phyloP scores from a whole-genome alignment of 2,888 invertebrate species.

The Sacculina carcini region DNA sequence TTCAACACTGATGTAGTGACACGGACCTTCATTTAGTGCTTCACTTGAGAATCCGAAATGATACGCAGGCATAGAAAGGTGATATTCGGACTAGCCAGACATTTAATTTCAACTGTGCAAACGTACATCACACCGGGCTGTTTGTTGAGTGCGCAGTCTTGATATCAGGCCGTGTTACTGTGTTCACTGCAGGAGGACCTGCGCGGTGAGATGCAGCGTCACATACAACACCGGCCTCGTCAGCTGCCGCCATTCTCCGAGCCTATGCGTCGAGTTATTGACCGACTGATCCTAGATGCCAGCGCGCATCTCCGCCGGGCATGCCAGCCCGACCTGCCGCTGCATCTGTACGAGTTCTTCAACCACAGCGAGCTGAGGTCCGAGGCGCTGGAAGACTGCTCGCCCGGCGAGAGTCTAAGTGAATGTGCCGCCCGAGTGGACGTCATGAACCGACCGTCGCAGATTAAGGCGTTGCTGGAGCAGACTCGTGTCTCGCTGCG shows the following conservation, averaged over 20 bases:
- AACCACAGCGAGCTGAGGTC: constrained; percentile 2
- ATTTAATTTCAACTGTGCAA: too few species aligned
- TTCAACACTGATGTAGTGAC: too few species aligned
- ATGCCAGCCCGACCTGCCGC: constrained; percentile 7
- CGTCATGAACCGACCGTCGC: background rate
- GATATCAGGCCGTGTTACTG: too few species aligned
- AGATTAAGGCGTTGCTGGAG: background rate
- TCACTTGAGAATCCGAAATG: too few species aligned
- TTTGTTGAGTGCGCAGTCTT: too few species aligned
- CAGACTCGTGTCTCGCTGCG: background rate
- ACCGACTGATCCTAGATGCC: constrained; percentile 9
- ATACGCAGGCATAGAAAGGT: too few species aligned
- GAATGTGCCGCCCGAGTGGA: background rate
- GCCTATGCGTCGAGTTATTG: constrained; percentile 1
- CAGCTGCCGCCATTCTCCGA: background rate
- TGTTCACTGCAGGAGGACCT: background rate
- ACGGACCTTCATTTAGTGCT: too few species aligned
- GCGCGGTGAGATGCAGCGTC: background rate
- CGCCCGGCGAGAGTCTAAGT: background rate
- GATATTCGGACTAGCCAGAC: too few species aligned
- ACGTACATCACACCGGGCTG: too few species aligned
- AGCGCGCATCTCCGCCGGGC: constrained; percentile 5
- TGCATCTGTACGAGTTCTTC: constrained; percentile 13
- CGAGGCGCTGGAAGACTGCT: background rate
- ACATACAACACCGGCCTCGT: background rate